Evolutionary conservation across 2,888 invertebrate species (phyloP).

Genomic region (Phalangium opilio): DNA sequence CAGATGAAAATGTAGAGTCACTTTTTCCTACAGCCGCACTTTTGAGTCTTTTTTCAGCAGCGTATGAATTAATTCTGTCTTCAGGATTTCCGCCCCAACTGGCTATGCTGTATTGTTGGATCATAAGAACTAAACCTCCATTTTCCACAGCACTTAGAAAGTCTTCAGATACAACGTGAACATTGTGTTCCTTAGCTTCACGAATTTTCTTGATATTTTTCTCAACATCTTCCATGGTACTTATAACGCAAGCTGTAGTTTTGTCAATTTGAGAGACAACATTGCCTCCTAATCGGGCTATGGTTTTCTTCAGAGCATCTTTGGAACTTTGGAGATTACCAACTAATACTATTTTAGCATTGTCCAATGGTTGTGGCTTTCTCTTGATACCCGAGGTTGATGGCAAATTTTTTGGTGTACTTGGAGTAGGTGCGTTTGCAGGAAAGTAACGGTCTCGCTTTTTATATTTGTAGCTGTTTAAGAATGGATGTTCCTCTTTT

Average conservation of each 20-base stretch:
- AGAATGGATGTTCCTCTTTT: conserved; percentile 34
- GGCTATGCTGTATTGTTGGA: conserved; percentile 28
- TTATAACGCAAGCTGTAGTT: conserved; percentile 56
- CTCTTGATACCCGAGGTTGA: too few relatives aligned
- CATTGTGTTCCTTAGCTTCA: conserved; percentile 47
- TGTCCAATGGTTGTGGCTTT: conserved; percentile 40
- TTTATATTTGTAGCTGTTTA: conserved; percentile 34
- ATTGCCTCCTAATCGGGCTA: conserved; percentile 59
- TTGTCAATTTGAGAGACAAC: conserved; percentile 47
- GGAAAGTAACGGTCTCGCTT: conserved; percentile 29
- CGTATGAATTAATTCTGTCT: too few relatives aligned
- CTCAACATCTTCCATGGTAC: conserved; percentile 49
- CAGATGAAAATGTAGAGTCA: neutral
- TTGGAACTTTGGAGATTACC: conserved; percentile 33
- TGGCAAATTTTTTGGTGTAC: conserved; percentile 14
- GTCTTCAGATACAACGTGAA: conserved; percentile 65
- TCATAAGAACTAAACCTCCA: conserved; percentile 37
- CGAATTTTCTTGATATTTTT: conserved; percentile 48
- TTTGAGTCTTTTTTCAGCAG: neutral
- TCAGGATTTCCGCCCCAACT: conserved; percentile 30
- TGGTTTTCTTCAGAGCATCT: conserved; percentile 47
- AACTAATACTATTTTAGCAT: conserved; percentile 55
- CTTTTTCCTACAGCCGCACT: neutral
- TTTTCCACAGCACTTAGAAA: conserved; percentile 46
- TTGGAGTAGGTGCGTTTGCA: conserved; percentile 16